Evolutionary conservation across 2,113 vertebrate species (phyloP), one percentile per base, ranked within the genome.

Genomic region (Platycercus adscitus): DNA sequence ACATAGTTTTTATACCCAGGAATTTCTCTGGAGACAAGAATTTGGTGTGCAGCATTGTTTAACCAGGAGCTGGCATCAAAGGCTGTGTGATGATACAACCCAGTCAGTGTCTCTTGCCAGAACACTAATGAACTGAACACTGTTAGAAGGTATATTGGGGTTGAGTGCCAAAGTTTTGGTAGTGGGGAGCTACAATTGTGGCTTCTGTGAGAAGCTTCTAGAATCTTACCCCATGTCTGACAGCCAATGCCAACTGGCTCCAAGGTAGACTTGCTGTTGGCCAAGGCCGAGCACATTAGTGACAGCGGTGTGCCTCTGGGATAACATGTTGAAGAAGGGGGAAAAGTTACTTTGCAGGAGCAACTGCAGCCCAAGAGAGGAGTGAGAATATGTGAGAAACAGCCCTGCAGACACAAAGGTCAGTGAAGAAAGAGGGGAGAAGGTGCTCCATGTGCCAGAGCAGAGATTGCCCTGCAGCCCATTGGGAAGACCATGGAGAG

Each of bases 171-270:
- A 17, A 11, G 18, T 60, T 86, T 58, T 60, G 9, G 6, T 28
- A 70, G 11, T 0, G 0, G 11, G 25, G 28, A 49, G 14, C 15
- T 81, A 44, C 37, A 39, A 18, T 10, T 5, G 24, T 43, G 55
- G 24, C 15, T 13, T 77, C 25, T 77, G 20, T 18, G 21, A 35
- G 41, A 64, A 49, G 47, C 9, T 37, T 0, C 17, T 41, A 8
- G 4, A 10, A n/a, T 3, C 33, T 73, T 56, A 2, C 4, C 28
- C 7, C 43, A 3, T 43, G 19, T 63, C 26, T 2, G 2, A 13
- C 19, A 23, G 25, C 20, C 75, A 56, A 3, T 26, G 5, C 37
- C 41, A 69, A 11, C 60, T 39, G 52, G 37, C 61, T 68, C 31
- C 35, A 65, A 26, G 50, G 31, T 14, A 13, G 31, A 33, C 21